phyloP scores from a whole-genome alignment of 1,140 invertebrate genomes.

The Diorhabda elongata region DNA sequence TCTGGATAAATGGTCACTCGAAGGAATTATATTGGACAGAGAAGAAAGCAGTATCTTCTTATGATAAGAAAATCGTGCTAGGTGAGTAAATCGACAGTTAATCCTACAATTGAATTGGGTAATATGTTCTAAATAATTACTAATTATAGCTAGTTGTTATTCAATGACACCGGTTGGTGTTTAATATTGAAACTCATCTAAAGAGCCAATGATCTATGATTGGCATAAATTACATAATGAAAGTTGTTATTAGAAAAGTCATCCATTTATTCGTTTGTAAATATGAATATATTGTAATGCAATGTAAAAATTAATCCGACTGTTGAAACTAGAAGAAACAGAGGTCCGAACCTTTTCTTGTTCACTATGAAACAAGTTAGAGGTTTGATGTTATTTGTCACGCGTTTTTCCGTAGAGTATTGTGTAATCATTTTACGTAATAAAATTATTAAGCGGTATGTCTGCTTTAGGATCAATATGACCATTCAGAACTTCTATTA shows the following conservation, averaged over 20 bases:
- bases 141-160: too few relatives aligned
- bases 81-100: slow-evolving; percentile 28
- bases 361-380: background rate
- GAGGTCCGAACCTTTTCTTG: background rate
- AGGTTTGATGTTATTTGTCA: background rate
- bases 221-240: too few relatives aligned
- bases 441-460: background rate
- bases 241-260: too few relatives aligned
- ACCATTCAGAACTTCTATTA: background rate
- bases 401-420: background rate
- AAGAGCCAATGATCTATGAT: too few relatives aligned
- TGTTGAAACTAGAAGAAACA: background rate
- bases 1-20: slow-evolving; percentile 57
- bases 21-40: slow-evolving; percentile 57
- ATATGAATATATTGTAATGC: too few relatives aligned
- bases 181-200: too few relatives aligned
- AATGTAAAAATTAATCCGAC: too few relatives aligned
- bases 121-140: background rate
- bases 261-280: too few relatives aligned
- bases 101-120: background rate
- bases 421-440: background rate
- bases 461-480: background rate
- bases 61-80: slow-evolving; percentile 45
- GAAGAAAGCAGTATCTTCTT: slow-evolving; percentile 46
- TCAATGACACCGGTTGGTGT: too few relatives aligned